phyloP scores from a whole-genome alignment of 2,797 vertebrate species.

The Betta splendens region DNA sequence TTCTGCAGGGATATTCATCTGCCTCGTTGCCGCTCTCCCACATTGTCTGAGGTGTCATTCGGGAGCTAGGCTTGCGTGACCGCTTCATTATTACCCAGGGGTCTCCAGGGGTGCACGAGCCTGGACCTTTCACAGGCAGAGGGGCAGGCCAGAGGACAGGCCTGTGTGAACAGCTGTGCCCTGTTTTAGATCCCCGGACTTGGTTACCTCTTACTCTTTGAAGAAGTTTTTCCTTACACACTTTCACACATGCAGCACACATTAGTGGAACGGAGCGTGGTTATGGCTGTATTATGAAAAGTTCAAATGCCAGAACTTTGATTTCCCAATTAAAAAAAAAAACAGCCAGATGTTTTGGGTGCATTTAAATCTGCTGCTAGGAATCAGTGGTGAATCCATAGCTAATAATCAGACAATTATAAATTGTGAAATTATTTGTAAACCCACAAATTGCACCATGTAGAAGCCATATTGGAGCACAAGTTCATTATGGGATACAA shows the following conservation, averaged over 20 bases:
- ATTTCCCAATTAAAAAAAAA: conserved; percentile 62
- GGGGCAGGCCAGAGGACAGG: conserved; percentile 65
- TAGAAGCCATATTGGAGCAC: conserved; percentile 32
- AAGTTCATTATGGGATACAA: conserved; percentile 42
- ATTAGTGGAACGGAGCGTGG: conserved; percentile 64
- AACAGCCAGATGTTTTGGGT: conserved; percentile 33
- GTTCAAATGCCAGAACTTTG: conserved; percentile 63
- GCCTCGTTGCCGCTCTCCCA: conserved; percentile 39
- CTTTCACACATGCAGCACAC: conserved; percentile 76
- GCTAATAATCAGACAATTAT: conserved; percentile 35
- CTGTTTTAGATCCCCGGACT: conserved; percentile 79
- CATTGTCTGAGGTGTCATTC: conserved; percentile 59
- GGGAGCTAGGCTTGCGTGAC: conserved; percentile 66
- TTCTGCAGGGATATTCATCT: conserved; percentile 3
- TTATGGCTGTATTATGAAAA: conserved; percentile 51
- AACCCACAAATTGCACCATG: conserved; percentile 40
- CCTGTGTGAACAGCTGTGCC: conserved; percentile 82
- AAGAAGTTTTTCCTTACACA: conserved; percentile 80
- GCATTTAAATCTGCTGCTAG: conserved; percentile 29
- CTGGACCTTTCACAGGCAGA: conserved; percentile 63
- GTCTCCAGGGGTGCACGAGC: conserved; percentile 70
- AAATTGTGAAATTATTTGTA: conserved; percentile 34
- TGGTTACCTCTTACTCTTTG: conserved; percentile 79
- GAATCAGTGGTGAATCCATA: conserved; percentile 30
- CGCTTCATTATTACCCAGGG: conserved; percentile 68